Conservation (phyloP, 2,113 vertebrate species). For the Rhinogobius similis region DNA sequence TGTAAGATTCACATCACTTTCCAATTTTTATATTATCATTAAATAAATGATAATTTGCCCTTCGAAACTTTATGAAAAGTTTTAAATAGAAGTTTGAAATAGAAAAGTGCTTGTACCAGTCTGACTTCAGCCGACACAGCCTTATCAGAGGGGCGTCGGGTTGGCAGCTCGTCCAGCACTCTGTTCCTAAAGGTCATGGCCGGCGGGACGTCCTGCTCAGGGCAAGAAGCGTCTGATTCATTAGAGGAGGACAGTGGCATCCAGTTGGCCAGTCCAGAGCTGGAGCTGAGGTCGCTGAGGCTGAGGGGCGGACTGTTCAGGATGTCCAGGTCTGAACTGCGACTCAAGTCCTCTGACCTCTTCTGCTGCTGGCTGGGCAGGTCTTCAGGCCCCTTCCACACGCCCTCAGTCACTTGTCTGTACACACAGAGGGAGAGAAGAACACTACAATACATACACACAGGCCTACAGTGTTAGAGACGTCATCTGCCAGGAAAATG, state of each 20-base stretch:
- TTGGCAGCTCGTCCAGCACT: slow-evolving; percentile 79
- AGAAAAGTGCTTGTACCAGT: slow-evolving; percentile 65
- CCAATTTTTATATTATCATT: neutral
- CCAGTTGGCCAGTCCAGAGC: slow-evolving; percentile 68
- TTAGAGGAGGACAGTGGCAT: slow-evolving; percentile 51
- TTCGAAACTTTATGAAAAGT: neutral
- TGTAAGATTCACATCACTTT: neutral
- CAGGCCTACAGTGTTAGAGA: slow-evolving; percentile 12
- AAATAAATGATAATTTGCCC: neutral
- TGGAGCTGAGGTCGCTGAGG: slow-evolving; percentile 79
- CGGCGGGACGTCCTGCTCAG: slow-evolving; percentile 75
- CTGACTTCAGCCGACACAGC: slow-evolving; percentile 89
- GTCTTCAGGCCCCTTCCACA: slow-evolving; percentile 84
- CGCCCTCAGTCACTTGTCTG: slow-evolving; percentile 88
- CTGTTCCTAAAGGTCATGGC: slow-evolving; percentile 75
- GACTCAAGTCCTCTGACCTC: slow-evolving; percentile 80
- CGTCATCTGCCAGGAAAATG: neutral
- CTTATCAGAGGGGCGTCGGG: slow-evolving; percentile 86
- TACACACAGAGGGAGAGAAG: slow-evolving; percentile 35
- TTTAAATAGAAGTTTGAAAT: no score
- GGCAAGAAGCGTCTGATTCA: slow-evolving; percentile 50
- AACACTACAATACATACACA: slow-evolving; percentile 54
- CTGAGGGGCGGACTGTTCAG: slow-evolving; percentile 87
- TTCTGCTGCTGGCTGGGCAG: slow-evolving; percentile 82
- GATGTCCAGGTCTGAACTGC: slow-evolving; percentile 84